Percentiles rank a stretch among this genome's conserved stretches.
These are phyloP conservation scores for Lepetodrilus schrolli DNA, from an alignment of 2,888 invertebrate species.

Conservation along the genomic window DNA sequence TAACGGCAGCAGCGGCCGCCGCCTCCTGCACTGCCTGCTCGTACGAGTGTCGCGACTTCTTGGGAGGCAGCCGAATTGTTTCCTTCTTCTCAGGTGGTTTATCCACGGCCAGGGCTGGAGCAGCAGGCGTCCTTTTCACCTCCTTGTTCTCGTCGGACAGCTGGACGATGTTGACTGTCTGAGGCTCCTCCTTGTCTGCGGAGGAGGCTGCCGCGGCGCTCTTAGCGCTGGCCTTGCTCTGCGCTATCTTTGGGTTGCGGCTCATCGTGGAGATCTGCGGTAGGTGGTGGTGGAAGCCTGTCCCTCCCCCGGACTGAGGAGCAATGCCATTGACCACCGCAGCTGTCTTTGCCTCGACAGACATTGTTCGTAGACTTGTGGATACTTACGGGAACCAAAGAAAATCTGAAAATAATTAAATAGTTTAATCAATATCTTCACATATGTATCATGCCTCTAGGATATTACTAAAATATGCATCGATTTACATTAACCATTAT, in stretches of 20 bases:
- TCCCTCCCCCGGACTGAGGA: background rate
- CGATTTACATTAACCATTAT: too few species aligned
- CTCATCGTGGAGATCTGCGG: constrained; percentile 65
- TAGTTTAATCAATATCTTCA: too few species aligned
- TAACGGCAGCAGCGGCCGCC: constrained; percentile 31
- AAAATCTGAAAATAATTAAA: background rate
- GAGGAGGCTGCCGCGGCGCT: background rate
- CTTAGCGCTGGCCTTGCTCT: constrained; percentile 64
- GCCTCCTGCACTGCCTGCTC: constrained; percentile 21
- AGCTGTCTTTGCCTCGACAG: background rate
- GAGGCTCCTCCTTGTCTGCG: constrained; percentile 3
- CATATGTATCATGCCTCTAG: too few species aligned
- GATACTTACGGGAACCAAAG: background rate
- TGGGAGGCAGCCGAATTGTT: background rate
- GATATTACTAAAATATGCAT: too few species aligned
- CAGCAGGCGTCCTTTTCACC: background rate
- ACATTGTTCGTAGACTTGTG: background rate
- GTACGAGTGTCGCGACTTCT: constrained; percentile 5
- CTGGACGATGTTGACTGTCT: constrained; percentile 20
- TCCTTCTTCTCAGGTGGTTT: constrained; percentile 25
- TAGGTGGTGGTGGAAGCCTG: constrained; percentile 59
- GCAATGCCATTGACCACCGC: background rate
- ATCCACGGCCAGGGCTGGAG: background rate
- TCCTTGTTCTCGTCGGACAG: constrained; percentile 1
- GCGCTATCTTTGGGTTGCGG: constrained; percentile 62